Conservation (phyloP, 2,113 vertebrate species). For the Scalopus aquaticus region DNA sequence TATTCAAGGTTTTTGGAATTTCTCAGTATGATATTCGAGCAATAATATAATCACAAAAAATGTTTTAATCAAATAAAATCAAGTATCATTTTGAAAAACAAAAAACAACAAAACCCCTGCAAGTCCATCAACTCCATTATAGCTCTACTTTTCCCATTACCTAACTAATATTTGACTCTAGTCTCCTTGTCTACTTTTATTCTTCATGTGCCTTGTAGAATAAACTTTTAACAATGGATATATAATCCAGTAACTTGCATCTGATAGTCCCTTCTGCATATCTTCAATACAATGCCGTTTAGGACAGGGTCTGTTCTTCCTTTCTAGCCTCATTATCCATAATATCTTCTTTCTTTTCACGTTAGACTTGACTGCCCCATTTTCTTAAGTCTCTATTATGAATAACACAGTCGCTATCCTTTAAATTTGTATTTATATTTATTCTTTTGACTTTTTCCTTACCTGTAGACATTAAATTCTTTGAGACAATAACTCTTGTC, state of each 20-base stretch:
- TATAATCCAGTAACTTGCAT: background rate
- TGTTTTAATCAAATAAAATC: background rate
- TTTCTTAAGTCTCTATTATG: background rate
- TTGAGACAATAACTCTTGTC: background rate
- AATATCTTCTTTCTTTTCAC: background rate
- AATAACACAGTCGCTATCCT: background rate
- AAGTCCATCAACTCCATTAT: background rate
- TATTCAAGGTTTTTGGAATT: background rate
- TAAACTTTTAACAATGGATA: background rate
- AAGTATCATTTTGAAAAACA: background rate
- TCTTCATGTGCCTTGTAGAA: background rate
- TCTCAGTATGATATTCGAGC: background rate
- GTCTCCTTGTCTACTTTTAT: background rate
- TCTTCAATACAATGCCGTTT: too few species aligned
- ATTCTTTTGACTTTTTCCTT: constrained; percentile 14
- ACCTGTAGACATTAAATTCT: background rate
- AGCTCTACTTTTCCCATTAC: background rate
- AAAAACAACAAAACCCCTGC: background rate
- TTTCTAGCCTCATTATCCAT: background rate
- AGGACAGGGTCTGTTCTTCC: background rate
- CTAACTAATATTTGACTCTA: background rate
- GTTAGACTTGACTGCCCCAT: background rate
- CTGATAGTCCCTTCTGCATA: background rate
- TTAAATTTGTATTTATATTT: background rate
- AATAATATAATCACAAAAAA: background rate